Evolutionary conservation across 2,113 vertebrate genomes (phyloP).

Genomic region (Pituophis catenifer): DNA sequence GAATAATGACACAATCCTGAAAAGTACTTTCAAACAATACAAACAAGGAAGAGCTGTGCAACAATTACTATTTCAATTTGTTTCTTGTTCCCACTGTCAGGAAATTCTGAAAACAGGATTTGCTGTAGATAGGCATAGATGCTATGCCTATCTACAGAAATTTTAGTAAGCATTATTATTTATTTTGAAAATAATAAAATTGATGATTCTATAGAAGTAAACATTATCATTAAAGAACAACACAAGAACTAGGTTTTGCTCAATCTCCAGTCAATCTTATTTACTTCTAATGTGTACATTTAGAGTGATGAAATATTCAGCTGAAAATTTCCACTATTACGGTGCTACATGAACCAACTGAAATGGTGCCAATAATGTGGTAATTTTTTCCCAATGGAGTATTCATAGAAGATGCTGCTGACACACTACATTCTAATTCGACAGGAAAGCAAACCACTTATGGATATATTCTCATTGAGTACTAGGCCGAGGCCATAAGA

Average conservation of each 20-base stretch:
- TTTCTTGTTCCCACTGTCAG: background rate
- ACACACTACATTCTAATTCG: background rate
- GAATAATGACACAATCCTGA: background rate
- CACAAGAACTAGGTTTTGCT: background rate
- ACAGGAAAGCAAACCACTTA: background rate
- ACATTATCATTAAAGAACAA: background rate
- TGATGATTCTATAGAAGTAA: background rate
- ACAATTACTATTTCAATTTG: background rate
- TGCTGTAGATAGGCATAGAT: background rate
- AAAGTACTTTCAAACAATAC: background rate
- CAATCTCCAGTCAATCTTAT: background rate
- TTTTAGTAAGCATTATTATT: background rate
- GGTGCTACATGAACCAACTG: background rate
- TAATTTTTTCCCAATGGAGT: background rate
- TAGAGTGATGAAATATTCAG: background rate
- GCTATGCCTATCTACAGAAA: background rate
- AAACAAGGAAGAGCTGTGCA: background rate
- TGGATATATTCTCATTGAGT: background rate
- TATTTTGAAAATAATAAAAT: background rate
- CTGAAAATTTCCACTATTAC: background rate
- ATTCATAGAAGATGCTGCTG: background rate
- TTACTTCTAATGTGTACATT: background rate
- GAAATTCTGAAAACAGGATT: background rate
- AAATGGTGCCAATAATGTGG: background rate
- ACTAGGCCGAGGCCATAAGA: constrained; percentile 14